These are phyloP conservation scores for Anguilla rostrata DNA, from an alignment of 2,113 vertebrate species.

Conservation along the genomic window DNA sequence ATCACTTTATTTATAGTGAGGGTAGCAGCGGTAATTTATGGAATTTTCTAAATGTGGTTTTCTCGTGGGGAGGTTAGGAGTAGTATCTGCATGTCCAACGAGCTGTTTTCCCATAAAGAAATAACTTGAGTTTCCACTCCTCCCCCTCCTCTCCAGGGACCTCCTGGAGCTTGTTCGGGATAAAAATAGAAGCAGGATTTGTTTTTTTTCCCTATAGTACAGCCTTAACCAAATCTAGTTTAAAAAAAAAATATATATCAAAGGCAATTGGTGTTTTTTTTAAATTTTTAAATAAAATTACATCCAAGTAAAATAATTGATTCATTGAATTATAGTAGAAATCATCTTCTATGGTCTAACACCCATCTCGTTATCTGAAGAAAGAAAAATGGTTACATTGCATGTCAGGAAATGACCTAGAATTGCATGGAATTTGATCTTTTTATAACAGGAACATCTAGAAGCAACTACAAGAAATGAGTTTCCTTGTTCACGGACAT, in stretches of 20 bases:
- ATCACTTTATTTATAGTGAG: background rate
- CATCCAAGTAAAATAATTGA: background rate
- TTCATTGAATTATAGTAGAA: background rate
- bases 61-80: background rate
- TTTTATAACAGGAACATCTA: background rate
- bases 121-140: slow-evolving; percentile 35
- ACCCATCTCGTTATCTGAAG: background rate
- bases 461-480: background rate
- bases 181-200: slow-evolving; percentile 60
- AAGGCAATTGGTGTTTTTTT: slow-evolving; percentile 40
- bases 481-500: background rate
- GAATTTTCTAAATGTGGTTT: background rate
- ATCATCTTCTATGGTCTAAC: background rate
- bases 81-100: background rate
- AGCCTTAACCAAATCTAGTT: slow-evolving; percentile 50
- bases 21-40: background rate
- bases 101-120: slow-evolving; percentile 31
- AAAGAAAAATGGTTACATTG: background rate
- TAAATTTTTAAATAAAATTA: background rate
- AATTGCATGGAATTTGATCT: background rate
- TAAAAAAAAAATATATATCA: slow-evolving; percentile 46
- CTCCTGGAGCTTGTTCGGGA: slow-evolving; percentile 46
- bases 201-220: slow-evolving; percentile 35
- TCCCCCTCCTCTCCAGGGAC: slow-evolving; percentile 43
- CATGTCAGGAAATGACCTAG: background rate